Evolutionary conservation across 2,888 invertebrate species (phyloP).

Genomic region (Drosophila limbata): DNA sequence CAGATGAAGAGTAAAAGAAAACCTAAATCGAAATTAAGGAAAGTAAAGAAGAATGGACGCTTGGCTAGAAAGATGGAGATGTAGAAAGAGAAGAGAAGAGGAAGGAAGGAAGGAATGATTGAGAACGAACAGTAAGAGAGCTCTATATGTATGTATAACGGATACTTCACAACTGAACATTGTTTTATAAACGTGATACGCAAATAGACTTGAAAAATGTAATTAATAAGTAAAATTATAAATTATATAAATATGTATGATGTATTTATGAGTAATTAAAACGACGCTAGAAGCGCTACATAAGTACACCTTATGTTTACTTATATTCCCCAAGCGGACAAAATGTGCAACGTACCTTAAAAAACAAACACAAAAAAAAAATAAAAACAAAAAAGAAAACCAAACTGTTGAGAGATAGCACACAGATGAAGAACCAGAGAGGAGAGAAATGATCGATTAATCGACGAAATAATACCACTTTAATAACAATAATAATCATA

Average conservation of each 20-base stretch:
- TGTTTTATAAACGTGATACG: constrained; percentile 80
- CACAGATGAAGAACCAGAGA: constrained; percentile 29
- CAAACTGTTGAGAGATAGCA: constrained; percentile 42
- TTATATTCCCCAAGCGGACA: constrained; percentile 73
- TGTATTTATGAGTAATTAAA: constrained; percentile 75
- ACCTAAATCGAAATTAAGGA: constrained; percentile 30
- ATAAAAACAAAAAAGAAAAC: constrained; percentile 14
- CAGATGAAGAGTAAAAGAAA: constrained; percentile 35
- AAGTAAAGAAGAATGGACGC: constrained; percentile 39
- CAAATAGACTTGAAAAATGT: constrained; percentile 80
- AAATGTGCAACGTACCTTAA: constrained; percentile 79
- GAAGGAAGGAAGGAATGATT: constrained; percentile 9
- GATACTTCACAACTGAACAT: constrained; percentile 77
- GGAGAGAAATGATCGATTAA: constrained; percentile 20
- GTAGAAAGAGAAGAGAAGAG: neutral
- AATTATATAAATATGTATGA: constrained; percentile 70
- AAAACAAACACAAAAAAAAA: constrained; percentile 29
- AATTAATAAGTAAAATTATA: constrained; percentile 79
- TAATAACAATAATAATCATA: constrained; percentile 25
- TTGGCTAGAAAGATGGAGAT: constrained; percentile 45
- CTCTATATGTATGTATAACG: constrained; percentile 71
- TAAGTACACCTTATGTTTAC: constrained; percentile 79
- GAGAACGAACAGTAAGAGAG: constrained; percentile 38
- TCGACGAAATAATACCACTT: constrained; percentile 20
- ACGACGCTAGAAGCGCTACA: constrained; percentile 77